Conservation (phyloP, 2,797 vertebrate genomes). For the Scolopax rusticola region DNA sequence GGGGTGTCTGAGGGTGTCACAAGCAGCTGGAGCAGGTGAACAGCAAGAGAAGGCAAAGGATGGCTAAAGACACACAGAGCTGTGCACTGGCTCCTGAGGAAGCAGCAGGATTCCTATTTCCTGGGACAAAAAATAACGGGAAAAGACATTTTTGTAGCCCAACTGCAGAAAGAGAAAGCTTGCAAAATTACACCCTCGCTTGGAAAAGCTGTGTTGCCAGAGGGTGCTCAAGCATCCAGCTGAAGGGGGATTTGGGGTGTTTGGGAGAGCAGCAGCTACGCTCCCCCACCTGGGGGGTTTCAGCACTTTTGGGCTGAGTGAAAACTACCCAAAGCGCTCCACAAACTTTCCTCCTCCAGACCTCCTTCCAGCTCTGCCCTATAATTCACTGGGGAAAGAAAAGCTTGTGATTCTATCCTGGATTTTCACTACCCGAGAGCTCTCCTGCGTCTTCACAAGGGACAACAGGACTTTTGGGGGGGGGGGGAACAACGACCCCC, state of each 20-base stretch:
- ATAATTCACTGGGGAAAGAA: rapidly evolving
- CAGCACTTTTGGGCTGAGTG: not conserved
- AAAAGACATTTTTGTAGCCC: not conserved
- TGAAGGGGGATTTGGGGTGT: not conserved
- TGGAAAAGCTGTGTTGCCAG: not conserved
- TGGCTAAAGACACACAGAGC: not conserved
- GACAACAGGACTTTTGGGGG: rapidly evolving
- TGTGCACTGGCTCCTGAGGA: not conserved
- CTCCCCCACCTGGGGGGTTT: not conserved
- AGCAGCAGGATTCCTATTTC: not conserved
- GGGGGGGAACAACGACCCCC: no score
- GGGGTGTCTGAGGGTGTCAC: not conserved
- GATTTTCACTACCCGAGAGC: not conserved
- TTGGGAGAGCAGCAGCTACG: not conserved
- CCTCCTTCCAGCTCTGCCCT: not conserved
- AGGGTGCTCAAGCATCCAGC: not conserved
- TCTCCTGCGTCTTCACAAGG: not conserved
- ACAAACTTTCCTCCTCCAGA: not conserved
- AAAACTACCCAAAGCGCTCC: not conserved
- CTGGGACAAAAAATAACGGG: not conserved
- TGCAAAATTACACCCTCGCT: not conserved
- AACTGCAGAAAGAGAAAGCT: not conserved
- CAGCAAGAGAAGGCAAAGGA: not conserved
- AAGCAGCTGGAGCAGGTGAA: not conserved
- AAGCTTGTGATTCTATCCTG: not conserved